Conservation (phyloP, 2,113 vertebrate species). For the Anguilla japonica region DNA sequence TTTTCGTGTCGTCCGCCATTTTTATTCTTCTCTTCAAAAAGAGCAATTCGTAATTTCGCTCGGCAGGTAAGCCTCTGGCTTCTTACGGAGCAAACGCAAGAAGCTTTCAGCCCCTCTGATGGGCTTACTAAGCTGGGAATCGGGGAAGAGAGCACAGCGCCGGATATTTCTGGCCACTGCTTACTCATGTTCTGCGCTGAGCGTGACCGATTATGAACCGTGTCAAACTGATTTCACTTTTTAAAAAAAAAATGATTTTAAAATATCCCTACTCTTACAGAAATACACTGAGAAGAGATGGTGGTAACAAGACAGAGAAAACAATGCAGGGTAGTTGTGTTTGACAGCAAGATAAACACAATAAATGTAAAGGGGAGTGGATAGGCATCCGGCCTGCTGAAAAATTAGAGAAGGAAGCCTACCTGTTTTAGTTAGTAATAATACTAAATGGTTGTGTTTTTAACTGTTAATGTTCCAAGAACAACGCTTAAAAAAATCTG, state of each 20-base stretch:
- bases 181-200: background rate
- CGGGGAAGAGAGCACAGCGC: background rate
- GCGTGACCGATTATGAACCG: constrained; percentile 16
- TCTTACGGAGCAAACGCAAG: constrained; percentile 6
- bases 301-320: background rate
- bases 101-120: background rate
- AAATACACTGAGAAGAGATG: background rate
- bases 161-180: background rate
- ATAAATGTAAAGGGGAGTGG: no score
- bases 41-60: constrained; percentile 5
- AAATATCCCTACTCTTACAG: background rate
- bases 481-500: background rate
- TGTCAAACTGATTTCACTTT: constrained; percentile 16
- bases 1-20: background rate
- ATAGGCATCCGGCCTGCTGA: no score
- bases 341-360: background rate
- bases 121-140: constrained; percentile 7
- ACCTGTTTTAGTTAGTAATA: no score
- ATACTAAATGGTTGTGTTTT: no score
- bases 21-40: background rate
- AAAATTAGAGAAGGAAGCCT: no score
- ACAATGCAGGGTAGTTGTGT: background rate
- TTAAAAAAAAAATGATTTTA: background rate
- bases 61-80: constrained; percentile 2
- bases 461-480: no score